phyloP scores from a whole-genome alignment of 2,797 vertebrate species.

The Aeoliscus strigatus region DNA sequence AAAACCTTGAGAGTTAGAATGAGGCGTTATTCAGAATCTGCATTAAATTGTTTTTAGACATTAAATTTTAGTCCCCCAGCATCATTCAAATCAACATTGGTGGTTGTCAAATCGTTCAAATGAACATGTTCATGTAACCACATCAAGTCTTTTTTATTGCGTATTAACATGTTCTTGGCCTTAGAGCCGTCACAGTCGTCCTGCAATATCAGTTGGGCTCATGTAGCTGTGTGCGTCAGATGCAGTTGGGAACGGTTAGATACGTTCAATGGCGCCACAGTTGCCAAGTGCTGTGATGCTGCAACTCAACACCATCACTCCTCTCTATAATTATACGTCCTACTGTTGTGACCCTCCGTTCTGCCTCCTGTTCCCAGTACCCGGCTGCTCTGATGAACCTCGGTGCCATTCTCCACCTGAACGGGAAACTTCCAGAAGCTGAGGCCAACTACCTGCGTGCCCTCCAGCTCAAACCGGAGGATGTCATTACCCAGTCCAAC shows the following conservation, averaged over 20 bases:
- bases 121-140: no score
- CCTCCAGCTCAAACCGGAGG: slow-evolving; percentile 91
- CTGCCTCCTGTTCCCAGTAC: slow-evolving; percentile 78
- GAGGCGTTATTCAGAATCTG: no score
- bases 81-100: no score
- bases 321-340: neutral
- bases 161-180: no score
- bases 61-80: no score
- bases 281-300: slow-evolving; percentile 2
- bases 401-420: slow-evolving; percentile 96
- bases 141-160: no score
- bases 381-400: slow-evolving; percentile 97
- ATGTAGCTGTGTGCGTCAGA: slow-evolving; percentile 20
- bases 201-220: slow-evolving; percentile 26
- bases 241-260: slow-evolving; percentile 32
- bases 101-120: no score
- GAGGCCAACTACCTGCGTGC: slow-evolving; percentile 94
- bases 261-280: slow-evolving; percentile 26
- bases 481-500: slow-evolving; percentile 94
- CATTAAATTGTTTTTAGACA: no score
- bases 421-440: slow-evolving; percentile 87
- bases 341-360: no score
- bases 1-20: no score
- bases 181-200: no score
- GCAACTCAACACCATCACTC: slow-evolving; percentile 1